These are phyloP conservation scores for Piezodorus guildinii DNA, from an alignment of 1,140 invertebrate species.

Conservation along the genomic window DNA sequence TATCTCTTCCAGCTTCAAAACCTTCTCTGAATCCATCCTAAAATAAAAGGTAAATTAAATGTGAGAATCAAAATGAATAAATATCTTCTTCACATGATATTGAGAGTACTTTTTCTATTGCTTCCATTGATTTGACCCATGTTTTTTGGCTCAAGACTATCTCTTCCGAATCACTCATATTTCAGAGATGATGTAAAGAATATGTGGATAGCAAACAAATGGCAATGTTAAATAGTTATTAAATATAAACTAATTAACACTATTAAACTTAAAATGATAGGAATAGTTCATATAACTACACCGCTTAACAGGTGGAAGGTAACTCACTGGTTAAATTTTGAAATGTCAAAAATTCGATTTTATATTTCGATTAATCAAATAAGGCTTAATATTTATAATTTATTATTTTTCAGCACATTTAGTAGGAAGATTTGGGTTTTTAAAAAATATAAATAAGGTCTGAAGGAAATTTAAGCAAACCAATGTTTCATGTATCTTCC, in stretches of 20 bases:
- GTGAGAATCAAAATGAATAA: background rate
- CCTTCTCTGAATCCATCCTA: constrained; percentile 20
- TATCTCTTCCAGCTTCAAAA: background rate
- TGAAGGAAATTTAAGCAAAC: no score
- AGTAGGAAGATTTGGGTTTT: no score
- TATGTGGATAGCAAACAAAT: background rate
- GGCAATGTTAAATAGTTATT: no score
- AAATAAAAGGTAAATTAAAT: background rate
- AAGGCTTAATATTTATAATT: no score
- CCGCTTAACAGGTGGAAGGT: background rate
- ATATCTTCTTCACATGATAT: background rate
- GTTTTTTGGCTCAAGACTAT: background rate
- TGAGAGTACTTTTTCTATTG: background rate
- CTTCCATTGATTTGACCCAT: background rate
- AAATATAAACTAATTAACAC: no score
- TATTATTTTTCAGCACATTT: no score
- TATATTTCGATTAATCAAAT: no score
- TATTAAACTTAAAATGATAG: background rate
- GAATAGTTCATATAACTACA: background rate
- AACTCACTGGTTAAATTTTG: no score
- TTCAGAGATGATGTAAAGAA: background rate
- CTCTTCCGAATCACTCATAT: constrained; percentile 3
- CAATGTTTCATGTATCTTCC: no score
- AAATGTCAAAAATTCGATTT: no score
- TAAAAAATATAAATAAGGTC: no score